Evolutionary conservation across 2,797 vertebrate species (phyloP), one percentile per base, ranked within the genome.

Genomic region (Myiotriccus ornatus): DNA sequence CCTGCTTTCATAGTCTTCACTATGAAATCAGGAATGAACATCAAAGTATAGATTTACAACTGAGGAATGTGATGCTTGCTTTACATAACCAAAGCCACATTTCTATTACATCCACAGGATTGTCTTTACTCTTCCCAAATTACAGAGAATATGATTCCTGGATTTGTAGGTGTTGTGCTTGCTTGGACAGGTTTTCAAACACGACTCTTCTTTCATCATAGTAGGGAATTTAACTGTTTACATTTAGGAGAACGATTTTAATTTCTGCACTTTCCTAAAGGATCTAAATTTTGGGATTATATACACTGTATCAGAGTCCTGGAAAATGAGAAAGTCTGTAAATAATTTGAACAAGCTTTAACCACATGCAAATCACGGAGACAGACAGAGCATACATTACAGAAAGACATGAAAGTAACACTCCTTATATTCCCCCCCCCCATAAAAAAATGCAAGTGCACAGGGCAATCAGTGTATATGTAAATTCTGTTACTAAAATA

Each of bases 401-500:
- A 93, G 64, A 79, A 87, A 84, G 21, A 49, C 22, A 68, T 79
- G 14, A 41, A 50, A 59, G 69, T 86, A 93, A 92, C 84, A 64
- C 41, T 37, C 4, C 10, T 74, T 77, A 69, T 13, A 71, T 70
- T 37, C 85, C 46, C 28, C 23, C n/a, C 12, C 32, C 35, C 50
- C 24, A 87, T 41, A 57, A 64, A 69, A 71, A 95, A 84, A 34
- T 11, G 23, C 21, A 95, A 78, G 43, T 62, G 64, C 85, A 94
- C 69, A 92, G 70, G 22, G 84, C 53, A 98, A 97, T 97, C 96
- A 97, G 41, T 71, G 25, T 77, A 73, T 84, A 97, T 97, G 96
- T 88, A 98, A 97, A 98, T 97, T 92, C 28, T 92, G 35, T 73
- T 90, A 89, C 93, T 97, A 97, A 98, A 97, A 95, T 97, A 97